Evolutionary conservation across 2,113 vertebrate genomes (phyloP), one percentile per base, ranked within the genome.

Genomic region (Oncorhynchus mykiss): DNA sequence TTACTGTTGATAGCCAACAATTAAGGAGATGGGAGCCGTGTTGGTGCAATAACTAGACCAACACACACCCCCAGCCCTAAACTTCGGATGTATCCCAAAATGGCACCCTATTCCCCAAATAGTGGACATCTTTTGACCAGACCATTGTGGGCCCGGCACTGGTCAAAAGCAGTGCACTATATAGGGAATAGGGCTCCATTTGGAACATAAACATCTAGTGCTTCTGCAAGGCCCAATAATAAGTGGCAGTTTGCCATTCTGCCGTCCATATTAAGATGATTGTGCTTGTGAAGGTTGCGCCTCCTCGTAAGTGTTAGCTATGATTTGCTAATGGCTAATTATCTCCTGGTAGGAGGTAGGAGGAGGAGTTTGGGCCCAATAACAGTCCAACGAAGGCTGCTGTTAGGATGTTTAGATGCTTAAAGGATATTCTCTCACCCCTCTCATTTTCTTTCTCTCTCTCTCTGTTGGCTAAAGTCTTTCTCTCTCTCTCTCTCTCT

Each of bases 251-350:
- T 75, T 85, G 89, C 89, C 90, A 84, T 89, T 89, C 80, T 69
- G 78, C 89, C 89, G 89, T 89, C 88, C 86, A 81, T 87, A 82
- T 88, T 88, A 80, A 82, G 74, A 88, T 86, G 87, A 87, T 84
- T 88, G 82, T 76, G 72, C 81, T 88, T 78, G 82, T 91, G 90
- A 94, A 93, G 92, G 93, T 93, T 92, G 91, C 83, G 77, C 77
- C 80, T 84, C 75, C 81, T 45, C 39, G 9, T 84, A 90, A 91
- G 86, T 84, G 80, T 88, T 84, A 67, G 80, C 81, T 83, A 81
- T 90, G 86, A 90, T 90, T 77, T 78, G 82, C 87, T 92, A 90
- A 91, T 88, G 86, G 87, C 88, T 91, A 90, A 92, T 92, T 91
- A 92, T 82, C 84, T 88, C 82, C 81, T 85, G 78, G 82, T 72